Evolutionary conservation across 2,888 invertebrate genomes (phyloP).

Genomic region (Aelia acuminata): DNA sequence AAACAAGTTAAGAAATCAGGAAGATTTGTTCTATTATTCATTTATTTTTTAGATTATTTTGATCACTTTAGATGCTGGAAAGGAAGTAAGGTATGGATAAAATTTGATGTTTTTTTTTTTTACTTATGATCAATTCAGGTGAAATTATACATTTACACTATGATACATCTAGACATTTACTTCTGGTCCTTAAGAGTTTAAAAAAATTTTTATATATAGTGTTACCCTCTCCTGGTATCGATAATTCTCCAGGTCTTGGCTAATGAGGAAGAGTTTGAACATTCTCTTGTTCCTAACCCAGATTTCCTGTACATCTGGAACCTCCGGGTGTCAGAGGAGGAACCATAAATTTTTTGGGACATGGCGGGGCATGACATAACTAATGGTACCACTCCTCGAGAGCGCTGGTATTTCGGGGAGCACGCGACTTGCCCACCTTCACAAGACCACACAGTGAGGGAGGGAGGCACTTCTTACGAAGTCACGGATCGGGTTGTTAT

Average conservation of each 20-base stretch:
- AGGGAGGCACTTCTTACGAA: background rate
- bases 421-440: background rate
- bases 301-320: slow-evolving; percentile 19
- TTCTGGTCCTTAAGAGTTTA: too few species aligned
- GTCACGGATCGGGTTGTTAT: background rate
- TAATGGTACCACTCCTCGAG: slow-evolving; percentile 6
- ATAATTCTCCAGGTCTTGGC: background rate
- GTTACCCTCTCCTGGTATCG: background rate
- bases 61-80: too few species aligned
- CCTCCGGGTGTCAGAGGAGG: background rate
- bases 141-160: too few species aligned
- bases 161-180: too few species aligned
- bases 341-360: background rate
- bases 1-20: too few species aligned
- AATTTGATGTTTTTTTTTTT: too few species aligned
- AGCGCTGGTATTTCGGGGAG: background rate
- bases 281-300: background rate
- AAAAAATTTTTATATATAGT: too few species aligned
- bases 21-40: too few species aligned
- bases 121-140: too few species aligned
- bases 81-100: too few species aligned
- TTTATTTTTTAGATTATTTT: too few species aligned
- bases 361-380: background rate
- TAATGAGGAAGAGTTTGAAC: background rate
- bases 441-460: background rate